These are phyloP conservation scores for Gallinago media DNA, from an alignment of 2,113 vertebrate species.

Conservation along the genomic window DNA sequence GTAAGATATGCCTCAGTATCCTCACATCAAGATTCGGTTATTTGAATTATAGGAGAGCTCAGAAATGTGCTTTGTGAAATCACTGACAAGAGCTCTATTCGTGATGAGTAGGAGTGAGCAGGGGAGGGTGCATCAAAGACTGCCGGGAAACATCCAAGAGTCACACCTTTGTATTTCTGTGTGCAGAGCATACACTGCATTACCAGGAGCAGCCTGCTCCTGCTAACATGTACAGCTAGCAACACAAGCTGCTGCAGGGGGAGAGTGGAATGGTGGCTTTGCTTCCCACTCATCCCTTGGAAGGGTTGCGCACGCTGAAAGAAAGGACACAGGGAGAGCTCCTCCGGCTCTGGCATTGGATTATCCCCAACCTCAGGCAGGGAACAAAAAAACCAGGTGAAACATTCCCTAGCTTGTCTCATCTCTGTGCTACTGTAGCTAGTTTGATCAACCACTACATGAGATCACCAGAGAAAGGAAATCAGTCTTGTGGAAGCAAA, in stretches of 20 bases:
- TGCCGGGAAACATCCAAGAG: not conserved
- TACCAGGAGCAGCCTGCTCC: not conserved
- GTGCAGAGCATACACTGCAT: not conserved
- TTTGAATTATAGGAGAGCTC: not conserved
- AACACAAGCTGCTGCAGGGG: not conserved
- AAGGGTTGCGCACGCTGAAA: not conserved
- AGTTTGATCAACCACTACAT: not conserved
- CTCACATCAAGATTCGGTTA: not conserved
- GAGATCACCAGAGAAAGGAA: not conserved
- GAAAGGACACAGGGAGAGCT: not conserved
- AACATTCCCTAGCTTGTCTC: not conserved
- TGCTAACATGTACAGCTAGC: not conserved
- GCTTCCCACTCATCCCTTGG: not conserved
- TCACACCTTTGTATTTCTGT: not conserved
- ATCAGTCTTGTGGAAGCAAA: not conserved
- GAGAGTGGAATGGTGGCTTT: not conserved
- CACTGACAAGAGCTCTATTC: not conserved
- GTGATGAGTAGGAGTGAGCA: not conserved
- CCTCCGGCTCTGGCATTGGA: not conserved
- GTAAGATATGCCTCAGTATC: not conserved
- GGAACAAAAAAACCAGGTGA: not conserved
- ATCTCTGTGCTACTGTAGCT: not conserved
- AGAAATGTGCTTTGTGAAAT: not conserved
- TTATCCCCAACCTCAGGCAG: not conserved
- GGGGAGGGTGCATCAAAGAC: not conserved